phyloP scores from a whole-genome alignment of 2,113 vertebrate genomes.

The Menidia beryllina region DNA sequence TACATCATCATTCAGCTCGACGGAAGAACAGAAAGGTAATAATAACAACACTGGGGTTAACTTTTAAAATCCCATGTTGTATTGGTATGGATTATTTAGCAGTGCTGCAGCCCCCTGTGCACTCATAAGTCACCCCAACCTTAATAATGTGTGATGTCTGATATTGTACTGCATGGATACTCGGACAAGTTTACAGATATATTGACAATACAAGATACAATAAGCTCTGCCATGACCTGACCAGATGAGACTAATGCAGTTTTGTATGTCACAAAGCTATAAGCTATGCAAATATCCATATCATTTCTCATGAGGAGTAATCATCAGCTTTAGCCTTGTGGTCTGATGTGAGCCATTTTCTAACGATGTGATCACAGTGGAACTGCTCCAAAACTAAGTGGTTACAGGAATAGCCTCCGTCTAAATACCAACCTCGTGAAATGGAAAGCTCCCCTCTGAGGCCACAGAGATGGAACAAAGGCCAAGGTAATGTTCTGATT shows the following conservation, averaged over 20 bases:
- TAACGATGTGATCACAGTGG: conserved; percentile 36
- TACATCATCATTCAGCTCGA: not conserved
- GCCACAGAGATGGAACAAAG: conserved; percentile 62
- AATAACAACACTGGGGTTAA: too few relatives aligned
- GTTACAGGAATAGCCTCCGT: conserved; percentile 64
- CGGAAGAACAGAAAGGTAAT: not conserved
- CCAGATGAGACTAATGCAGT: conserved; percentile 14
- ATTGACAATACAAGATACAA: conserved; percentile 30
- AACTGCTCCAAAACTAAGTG: conserved; percentile 67
- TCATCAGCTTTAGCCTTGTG: conserved; percentile 3
- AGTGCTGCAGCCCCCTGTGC: conserved; percentile 37
- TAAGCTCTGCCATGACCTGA: conserved; percentile 20
- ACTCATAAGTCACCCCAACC: conserved; percentile 1
- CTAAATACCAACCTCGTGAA: conserved; percentile 47
- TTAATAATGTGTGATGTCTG: conserved; percentile 29
- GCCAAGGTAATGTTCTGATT: conserved; percentile 44
- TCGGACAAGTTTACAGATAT: conserved; percentile 24
- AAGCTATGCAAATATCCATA: conserved; percentile 6
- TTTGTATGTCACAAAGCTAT: conserved; percentile 5
- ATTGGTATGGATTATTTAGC: conserved; percentile 7
- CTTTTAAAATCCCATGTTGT: conserved; percentile 6
- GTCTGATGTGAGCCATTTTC: conserved; percentile 13
- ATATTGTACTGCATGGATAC: conserved; percentile 27
- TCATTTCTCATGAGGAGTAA: conserved; percentile 1
- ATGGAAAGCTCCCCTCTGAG: conserved; percentile 39